Conservation (phyloP, 1,140 invertebrate species). For the Drosophila oshimai region DNA sequence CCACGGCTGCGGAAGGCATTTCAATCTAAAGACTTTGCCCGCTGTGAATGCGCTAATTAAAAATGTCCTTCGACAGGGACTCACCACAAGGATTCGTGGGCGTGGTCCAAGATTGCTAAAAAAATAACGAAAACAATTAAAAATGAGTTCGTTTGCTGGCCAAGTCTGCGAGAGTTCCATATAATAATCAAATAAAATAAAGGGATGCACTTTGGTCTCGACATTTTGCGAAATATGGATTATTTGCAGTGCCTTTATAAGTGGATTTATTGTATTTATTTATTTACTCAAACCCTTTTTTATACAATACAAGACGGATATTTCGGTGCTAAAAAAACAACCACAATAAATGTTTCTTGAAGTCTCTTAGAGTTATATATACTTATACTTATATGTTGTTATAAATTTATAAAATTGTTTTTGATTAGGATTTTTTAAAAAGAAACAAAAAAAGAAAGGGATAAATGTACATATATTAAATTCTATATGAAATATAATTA, state of each 20-base stretch:
- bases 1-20: constrained; percentile 37
- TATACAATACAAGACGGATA: no score
- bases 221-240: neutral
- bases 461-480: no score
- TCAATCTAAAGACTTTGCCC: constrained; percentile 47
- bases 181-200: neutral
- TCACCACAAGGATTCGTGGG: neutral
- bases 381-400: no score
- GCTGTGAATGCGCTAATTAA: constrained; percentile 66
- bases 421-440: no score
- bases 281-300: no score
- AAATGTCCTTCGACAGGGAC: constrained; percentile 60
- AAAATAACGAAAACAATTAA: neutral
- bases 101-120: constrained; percentile 11
- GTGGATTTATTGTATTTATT: no score
- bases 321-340: no score
- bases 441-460: no score
- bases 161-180: neutral
- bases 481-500: no score
- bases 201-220: neutral
- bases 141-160: neutral
- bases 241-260: neutral
- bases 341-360: no score
- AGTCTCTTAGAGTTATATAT: no score
- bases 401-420: no score